These are phyloP conservation scores for Psettodes erumei DNA, from an alignment of 2,113 vertebrate species.

Conservation along the genomic window DNA sequence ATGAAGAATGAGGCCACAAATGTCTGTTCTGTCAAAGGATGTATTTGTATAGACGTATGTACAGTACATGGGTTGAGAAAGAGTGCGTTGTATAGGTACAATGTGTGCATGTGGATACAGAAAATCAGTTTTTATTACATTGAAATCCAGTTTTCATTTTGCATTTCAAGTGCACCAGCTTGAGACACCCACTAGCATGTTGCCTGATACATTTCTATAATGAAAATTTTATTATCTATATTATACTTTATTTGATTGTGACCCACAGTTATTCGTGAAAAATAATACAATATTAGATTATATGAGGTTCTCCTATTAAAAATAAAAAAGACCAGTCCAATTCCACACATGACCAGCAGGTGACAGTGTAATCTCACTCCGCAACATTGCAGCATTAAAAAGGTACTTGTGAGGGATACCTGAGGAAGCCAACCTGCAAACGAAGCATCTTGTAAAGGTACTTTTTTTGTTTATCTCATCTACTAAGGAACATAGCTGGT, in stretches of 20 bases:
- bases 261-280: not conserved
- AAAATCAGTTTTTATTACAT: too few species aligned
- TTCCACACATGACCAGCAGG: slow-evolving; percentile 36
- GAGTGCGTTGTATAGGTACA: not conserved
- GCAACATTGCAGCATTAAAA: not conserved
- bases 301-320: too few species aligned
- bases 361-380: slow-evolving; percentile 8
- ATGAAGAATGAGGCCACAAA: not conserved
- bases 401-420: too few species aligned
- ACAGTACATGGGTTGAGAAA: not conserved
- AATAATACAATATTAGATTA: not conserved
- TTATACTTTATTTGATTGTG: not conserved
- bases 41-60: not conserved
- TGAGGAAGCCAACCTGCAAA: not conserved
- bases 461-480: not conserved
- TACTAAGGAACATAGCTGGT: not conserved
- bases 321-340: too few species aligned
- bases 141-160: too few species aligned
- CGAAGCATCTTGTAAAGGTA: not conserved
- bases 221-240: not conserved
- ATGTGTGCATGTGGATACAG: not conserved
- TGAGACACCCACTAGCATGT: too few species aligned
- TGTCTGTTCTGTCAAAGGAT: not conserved
- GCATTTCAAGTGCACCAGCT: too few species aligned
- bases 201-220: not conserved